Evolutionary conservation across 2,113 vertebrate species (phyloP).

Genomic region (Pyxicephalus adspersus): DNA sequence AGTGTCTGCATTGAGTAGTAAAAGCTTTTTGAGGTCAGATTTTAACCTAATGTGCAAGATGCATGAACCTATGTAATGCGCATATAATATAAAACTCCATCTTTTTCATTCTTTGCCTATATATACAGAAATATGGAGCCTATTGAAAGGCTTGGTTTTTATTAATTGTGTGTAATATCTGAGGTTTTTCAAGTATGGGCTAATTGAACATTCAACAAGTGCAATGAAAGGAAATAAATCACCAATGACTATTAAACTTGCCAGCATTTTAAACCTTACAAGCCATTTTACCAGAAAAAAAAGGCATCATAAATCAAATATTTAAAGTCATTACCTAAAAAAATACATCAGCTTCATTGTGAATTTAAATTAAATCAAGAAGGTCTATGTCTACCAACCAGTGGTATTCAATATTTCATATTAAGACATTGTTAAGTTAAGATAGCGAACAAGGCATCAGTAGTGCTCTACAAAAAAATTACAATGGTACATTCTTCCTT

Average conservation of each 20-base stretch:
- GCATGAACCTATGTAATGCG: too few species aligned
- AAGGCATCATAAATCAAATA: not conserved
- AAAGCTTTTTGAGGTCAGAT: too few species aligned
- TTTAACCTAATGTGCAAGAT: too few species aligned
- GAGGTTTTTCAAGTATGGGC: too few species aligned
- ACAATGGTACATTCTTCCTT: not conserved
- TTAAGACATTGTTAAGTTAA: not conserved
- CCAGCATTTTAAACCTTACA: too few species aligned
- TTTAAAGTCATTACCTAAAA: conserved; percentile 10
- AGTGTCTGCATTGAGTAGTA: too few species aligned
- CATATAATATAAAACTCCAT: not conserved
- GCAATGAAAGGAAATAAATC: too few species aligned
- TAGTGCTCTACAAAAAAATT: not conserved
- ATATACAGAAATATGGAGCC: not conserved
- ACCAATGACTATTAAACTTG: too few species aligned
- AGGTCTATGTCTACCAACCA: conserved; percentile 23
- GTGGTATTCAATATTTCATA: conserved; percentile 8
- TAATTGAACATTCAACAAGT: too few species aligned
- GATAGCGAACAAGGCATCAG: not conserved
- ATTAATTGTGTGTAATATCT: too few species aligned
- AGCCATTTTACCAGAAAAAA: not conserved
- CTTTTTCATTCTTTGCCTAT: not conserved
- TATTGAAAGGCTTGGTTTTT: too few species aligned
- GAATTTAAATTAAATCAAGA: conserved; percentile 18
- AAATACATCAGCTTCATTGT: not conserved